Evolutionary conservation across 2,888 invertebrate species (phyloP).

Genomic region (Heteromurus nitidus): DNA sequence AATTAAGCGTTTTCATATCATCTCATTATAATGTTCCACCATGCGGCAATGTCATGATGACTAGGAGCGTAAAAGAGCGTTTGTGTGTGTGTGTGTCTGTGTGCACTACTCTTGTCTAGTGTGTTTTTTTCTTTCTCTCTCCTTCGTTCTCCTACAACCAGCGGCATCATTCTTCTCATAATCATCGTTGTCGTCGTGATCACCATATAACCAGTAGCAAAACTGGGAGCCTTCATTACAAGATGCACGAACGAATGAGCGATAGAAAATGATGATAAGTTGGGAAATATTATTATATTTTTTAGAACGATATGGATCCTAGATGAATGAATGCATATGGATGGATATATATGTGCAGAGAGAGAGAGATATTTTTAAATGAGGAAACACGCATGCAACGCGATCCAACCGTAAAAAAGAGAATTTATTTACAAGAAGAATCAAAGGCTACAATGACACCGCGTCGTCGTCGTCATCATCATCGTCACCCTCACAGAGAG

Average conservation of each 20-base stretch:
- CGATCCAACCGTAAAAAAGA: too few species aligned
- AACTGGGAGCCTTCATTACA: conserved; percentile 47
- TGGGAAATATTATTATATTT: background rate
- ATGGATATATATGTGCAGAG: too few species aligned
- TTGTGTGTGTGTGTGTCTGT: conserved; percentile 51
- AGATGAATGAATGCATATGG: background rate
- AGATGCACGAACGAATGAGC: conserved; percentile 23
- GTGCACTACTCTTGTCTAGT: conserved; percentile 14
- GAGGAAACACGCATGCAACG: conserved; percentile 4
- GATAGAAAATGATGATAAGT: background rate
- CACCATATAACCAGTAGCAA: conserved; percentile 8
- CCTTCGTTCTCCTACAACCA: conserved; percentile 43
- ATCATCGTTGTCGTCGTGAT: background rate
- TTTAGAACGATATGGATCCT: conserved; percentile 3
- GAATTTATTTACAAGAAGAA: too few species aligned
- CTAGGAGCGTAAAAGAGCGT: conserved; percentile 62
- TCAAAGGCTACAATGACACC: background rate
- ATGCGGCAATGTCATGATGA: conserved; percentile 66
- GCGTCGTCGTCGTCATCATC: too few species aligned
- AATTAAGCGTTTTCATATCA: conserved; percentile 67
- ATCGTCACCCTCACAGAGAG: too few species aligned
- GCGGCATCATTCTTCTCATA: conserved; percentile 38
- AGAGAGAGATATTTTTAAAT: too few species aligned
- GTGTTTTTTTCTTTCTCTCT: conserved; percentile 21
- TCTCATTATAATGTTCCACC: conserved; percentile 71